Base-by-base conservation (phyloP, 2,113 vertebrate species). In the Embiotoca jacksoni region DNA sequence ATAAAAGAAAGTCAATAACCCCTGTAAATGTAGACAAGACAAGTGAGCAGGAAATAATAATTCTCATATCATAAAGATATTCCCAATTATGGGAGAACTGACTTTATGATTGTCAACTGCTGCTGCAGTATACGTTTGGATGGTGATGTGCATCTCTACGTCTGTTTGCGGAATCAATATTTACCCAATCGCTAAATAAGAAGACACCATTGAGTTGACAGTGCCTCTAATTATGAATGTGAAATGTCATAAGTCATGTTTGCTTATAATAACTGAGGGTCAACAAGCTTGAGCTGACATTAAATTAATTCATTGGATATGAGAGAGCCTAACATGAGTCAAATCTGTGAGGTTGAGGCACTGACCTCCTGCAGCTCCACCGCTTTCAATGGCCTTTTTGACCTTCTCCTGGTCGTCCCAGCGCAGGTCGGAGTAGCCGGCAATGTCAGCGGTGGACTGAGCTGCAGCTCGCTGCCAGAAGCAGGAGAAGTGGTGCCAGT, bases 331-430 rank as follows among this genome's bases (percentile, higher is more conserved):
- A 5, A 16, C 49, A 6, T 1, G 52, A 41, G 46, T 23, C 32
- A 23, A 54, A 57, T 11, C 39, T 23, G 2, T 23, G 50, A 61
- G 41, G 35, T 49, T 0, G 0, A 72, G 23, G 49, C 6, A 82
- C 85, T 53, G 53, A 93, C 92, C 93, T 88, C 92, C 91, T 37
- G 89, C 30, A 5, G 94, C 87, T 0, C 96, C 97, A 2, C 97
- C 97, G 2, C 91, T 95, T 86, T 99, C 97, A 0, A 98, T 97
- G 3, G 96, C 92, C 90, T 98, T 98, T 86, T 97, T 98, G 52
- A 99, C 95, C 83, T 97, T 98, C 81, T 99, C 97, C 90, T 99
- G 98, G 82, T 99, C 98, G 0, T 97, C 96, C 98, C 98, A 99
- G 15, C 97, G 95, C 14, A 99, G 96, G 88, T 96, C 97, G 0